phyloP scores from a whole-genome alignment of 2,888 invertebrate species.

The Drosophila eohydei region DNA sequence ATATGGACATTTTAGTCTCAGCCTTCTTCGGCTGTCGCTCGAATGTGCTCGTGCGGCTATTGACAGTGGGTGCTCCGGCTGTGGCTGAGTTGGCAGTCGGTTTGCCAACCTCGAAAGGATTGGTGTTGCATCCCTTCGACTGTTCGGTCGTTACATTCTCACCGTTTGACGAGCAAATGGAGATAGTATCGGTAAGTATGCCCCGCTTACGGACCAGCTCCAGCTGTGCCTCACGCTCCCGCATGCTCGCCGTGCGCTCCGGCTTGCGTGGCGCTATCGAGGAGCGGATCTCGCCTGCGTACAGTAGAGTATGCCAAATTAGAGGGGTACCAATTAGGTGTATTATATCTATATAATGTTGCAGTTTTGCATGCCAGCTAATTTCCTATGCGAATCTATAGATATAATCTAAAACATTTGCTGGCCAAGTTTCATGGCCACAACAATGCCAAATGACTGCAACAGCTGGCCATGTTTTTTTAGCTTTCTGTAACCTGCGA shows the following conservation, averaged over 20 bases:
- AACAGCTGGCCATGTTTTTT: conserved; percentile 22
- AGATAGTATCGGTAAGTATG: conserved; percentile 84
- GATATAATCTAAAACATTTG: conserved; percentile 16
- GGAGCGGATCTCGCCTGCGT: conserved; percentile 91
- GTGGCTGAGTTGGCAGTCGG: conserved; percentile 16
- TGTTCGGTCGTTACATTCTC: conserved; percentile 81
- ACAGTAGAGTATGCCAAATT: not conserved
- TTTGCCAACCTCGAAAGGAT: conserved; percentile 42
- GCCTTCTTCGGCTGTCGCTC: conserved; percentile 81
- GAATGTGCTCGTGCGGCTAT: conserved; percentile 82
- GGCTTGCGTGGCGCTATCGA: conserved; percentile 93
- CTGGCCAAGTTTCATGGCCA: conserved; percentile 20
- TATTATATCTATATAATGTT: not conserved
- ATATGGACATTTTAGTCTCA: conserved; percentile 78
- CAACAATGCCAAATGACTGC: conserved; percentile 31
- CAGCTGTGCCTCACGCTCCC: conserved; percentile 90
- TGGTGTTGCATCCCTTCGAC: conserved; percentile 61
- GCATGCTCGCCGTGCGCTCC: conserved; percentile 93
- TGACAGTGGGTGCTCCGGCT: conserved; percentile 22
- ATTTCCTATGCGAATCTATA: conserved; percentile 5
- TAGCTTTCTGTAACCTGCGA: conserved; percentile 41
- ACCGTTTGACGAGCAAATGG: conserved; percentile 85
- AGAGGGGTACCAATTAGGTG: not conserved
- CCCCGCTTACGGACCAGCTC: conserved; percentile 86
- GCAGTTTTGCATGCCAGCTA: not conserved